These are phyloP conservation scores for Spinus pinus DNA, from an alignment of 2,797 vertebrate genomes.

Conservation along the genomic window DNA sequence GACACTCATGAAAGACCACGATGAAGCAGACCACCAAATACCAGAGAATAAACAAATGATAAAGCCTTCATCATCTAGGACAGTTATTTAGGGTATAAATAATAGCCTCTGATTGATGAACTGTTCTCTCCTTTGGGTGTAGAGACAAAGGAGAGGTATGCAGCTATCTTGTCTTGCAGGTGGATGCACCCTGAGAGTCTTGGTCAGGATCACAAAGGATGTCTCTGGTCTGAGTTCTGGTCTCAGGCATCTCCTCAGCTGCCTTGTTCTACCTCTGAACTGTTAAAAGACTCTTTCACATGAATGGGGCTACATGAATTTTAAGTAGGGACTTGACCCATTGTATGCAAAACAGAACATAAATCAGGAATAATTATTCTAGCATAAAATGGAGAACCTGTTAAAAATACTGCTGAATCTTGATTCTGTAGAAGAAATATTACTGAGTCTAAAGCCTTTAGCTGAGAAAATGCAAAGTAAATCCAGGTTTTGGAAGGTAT, in stretches of 20 bases:
- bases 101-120: neutral
- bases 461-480: neutral
- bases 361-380: conserved; percentile 22
- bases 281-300: neutral
- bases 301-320: neutral
- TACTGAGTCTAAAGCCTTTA: neutral
- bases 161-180: neutral
- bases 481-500: neutral
- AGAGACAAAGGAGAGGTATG: neutral
- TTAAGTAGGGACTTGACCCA: neutral
- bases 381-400: neutral
- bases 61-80: neutral
- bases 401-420: conserved; percentile 27
- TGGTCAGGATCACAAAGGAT: neutral
- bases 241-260: neutral
- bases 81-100: neutral
- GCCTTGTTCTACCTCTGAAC: neutral
- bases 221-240: neutral
- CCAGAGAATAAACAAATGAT: neutral
- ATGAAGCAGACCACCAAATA: neutral
- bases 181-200: neutral
- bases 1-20: neutral
- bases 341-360: conserved; percentile 3
- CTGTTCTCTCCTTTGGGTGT: neutral
- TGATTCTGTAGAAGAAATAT: neutral